phyloP scores from a whole-genome alignment of 2,797 vertebrate genomes.

The Sebastes minor region DNA sequence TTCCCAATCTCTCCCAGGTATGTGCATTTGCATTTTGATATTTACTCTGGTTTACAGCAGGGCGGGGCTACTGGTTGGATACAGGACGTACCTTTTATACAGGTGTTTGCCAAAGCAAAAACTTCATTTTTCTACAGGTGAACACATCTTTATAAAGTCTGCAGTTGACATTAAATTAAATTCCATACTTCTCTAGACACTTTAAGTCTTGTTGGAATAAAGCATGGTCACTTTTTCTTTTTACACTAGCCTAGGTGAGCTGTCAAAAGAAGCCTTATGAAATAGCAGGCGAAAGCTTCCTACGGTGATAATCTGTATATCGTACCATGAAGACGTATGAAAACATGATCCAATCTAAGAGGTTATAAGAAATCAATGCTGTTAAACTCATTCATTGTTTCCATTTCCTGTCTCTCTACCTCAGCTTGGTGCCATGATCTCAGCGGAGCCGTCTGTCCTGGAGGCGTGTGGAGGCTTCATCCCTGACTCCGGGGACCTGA shows the following conservation, averaged over 20 bases:
- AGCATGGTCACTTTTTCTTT: neutral
- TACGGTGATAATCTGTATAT: neutral
- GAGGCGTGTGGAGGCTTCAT: constrained; percentile 77
- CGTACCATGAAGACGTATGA: neutral
- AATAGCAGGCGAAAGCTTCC: neutral
- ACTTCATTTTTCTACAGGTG: neutral
- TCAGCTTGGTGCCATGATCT: constrained; percentile 80
- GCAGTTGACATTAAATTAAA: no score
- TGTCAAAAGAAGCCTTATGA: neutral
- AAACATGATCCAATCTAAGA: neutral
- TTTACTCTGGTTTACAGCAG: neutral
- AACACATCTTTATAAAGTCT: no score
- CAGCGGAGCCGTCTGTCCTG: constrained; percentile 61
- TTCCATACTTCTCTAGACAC: no score
- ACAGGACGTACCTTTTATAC: neutral
- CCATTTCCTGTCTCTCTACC: neutral
- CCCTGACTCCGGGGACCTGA: constrained; percentile 71
- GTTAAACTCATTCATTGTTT: neutral
- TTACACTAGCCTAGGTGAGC: no score
- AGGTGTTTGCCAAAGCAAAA: neutral
- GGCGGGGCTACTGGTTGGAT: neutral
- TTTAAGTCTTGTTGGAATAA: no score
- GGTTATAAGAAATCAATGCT: neutral
- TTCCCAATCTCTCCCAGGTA: constrained; percentile 81
- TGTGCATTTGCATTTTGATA: neutral